Percentiles rank a stretch among this genome's conserved stretches.
Evolutionary conservation across 2,797 vertebrate genomes (phyloP).

Genomic region (Spinus pinus): DNA sequence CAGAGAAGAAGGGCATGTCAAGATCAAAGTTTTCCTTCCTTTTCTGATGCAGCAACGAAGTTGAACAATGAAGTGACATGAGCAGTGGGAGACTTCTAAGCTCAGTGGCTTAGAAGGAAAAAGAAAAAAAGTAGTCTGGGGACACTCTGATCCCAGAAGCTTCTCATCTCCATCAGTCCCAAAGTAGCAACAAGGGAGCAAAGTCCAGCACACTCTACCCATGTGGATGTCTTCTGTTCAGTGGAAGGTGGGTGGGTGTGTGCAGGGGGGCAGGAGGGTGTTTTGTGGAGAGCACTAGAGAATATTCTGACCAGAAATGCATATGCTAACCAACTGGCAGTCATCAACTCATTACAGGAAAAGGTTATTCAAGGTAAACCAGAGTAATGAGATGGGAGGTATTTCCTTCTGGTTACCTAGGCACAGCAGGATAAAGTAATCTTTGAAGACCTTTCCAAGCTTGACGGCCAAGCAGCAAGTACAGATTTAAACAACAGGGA

Average conservation of each 20-base stretch:
- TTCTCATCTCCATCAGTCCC: neutral
- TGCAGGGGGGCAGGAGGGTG: neutral
- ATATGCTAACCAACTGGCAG: neutral
- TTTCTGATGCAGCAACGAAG: neutral
- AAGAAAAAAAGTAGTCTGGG: neutral
- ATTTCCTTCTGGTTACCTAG: constrained; percentile 46
- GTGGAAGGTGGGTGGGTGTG: rapidly evolving
- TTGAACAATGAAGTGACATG: neutral
- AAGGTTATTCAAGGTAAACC: constrained; percentile 47
- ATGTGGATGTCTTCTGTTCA: neutral
- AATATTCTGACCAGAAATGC: neutral
- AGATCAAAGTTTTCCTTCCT: constrained; percentile 7
- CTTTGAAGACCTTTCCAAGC: constrained; percentile 20
- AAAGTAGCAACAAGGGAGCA: neutral
- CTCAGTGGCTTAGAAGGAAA: neutral
- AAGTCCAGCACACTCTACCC: neutral
- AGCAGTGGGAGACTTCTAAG: neutral
- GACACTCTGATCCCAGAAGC: neutral
- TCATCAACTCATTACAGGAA: neutral
- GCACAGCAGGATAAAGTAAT: constrained; percentile 57
- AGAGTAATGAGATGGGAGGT: constrained; percentile 25
- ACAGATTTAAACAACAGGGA: neutral
- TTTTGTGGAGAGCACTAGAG: neutral
- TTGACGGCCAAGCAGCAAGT: neutral
- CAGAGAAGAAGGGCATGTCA: neutral